A percentile compares a stretch with the other conserved stretches of the same genome.
Evolutionary conservation across 2,797 vertebrate species (phyloP).

Genomic region (Heterohyrax brucei): DNA sequence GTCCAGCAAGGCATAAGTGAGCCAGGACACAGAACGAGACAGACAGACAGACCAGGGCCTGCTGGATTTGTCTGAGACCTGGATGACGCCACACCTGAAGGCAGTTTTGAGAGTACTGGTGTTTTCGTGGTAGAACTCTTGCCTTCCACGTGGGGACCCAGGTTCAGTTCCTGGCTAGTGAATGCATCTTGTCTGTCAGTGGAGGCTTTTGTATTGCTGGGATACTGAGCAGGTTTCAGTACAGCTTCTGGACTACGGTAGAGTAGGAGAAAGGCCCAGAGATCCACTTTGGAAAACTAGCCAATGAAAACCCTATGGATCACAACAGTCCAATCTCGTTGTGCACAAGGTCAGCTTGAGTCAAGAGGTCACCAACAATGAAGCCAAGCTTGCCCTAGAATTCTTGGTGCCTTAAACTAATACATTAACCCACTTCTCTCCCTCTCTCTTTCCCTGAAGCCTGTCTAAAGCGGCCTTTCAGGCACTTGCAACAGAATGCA

Average conservation of each 20-base stretch:
- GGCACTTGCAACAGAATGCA: not conserved
- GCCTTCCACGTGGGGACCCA: too few species aligned
- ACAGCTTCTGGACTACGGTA: too few species aligned
- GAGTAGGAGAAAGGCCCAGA: too few species aligned
- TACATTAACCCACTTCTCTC: not conserved
- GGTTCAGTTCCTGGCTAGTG: too few species aligned
- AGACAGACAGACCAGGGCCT: not conserved
- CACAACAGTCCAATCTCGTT: not conserved
- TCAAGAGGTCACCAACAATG: not conserved
- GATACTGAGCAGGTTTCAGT: too few species aligned
- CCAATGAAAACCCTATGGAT: too few species aligned
- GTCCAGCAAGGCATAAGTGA: not conserved
- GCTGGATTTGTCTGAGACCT: too few species aligned
- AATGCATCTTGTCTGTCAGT: too few species aligned
- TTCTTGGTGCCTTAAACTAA: conserved; percentile 8
- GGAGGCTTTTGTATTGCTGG: too few species aligned
- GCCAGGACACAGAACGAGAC: not conserved
- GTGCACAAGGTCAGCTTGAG: not conserved
- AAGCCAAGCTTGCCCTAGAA: not conserved
- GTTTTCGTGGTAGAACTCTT: not conserved
- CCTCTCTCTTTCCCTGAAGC: too few species aligned
- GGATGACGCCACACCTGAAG: not conserved
- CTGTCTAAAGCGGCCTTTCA: not conserved
- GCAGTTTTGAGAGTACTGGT: not conserved
- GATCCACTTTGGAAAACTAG: too few species aligned